Conservation (phyloP, 2,113 vertebrate genomes). For the Cranoglanis bouderius region DNA sequence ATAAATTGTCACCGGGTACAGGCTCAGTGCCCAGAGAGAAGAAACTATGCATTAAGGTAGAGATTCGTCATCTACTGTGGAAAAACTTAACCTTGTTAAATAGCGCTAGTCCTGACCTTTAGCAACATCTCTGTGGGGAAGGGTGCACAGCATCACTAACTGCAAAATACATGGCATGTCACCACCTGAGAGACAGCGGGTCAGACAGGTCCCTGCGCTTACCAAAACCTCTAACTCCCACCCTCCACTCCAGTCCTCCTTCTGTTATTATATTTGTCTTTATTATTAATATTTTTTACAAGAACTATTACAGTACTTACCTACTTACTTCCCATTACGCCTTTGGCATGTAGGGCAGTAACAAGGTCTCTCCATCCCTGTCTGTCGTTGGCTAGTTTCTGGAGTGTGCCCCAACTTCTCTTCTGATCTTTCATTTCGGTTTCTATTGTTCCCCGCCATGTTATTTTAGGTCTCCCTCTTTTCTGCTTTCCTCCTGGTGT, state of each 20-base stretch:
- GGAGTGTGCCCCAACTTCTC: too few species aligned
- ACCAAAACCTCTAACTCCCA: too few species aligned
- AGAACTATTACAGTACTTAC: too few species aligned
- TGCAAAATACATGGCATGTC: background rate
- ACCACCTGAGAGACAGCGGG: background rate
- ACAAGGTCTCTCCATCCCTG: too few species aligned
- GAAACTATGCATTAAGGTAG: background rate
- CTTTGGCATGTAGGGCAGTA: too few species aligned
- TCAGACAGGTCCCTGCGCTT: background rate
- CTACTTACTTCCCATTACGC: too few species aligned
- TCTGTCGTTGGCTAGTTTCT: too few species aligned
- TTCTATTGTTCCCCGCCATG: too few species aligned
- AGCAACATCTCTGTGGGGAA: background rate
- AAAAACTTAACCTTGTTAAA: background rate
- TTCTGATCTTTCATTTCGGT: too few species aligned
- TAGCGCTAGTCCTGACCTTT: background rate
- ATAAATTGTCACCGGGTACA: background rate
- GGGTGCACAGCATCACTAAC: background rate
- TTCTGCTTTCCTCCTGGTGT: too few species aligned
- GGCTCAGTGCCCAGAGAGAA: background rate
- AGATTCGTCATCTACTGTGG: background rate
- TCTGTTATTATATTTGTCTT: background rate
- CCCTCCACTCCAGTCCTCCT: background rate
- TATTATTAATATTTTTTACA: too few species aligned
- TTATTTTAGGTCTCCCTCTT: too few species aligned